phyloP scores from a whole-genome alignment of 1,140 invertebrate genomes.

The Ceratitis capitata region DNA sequence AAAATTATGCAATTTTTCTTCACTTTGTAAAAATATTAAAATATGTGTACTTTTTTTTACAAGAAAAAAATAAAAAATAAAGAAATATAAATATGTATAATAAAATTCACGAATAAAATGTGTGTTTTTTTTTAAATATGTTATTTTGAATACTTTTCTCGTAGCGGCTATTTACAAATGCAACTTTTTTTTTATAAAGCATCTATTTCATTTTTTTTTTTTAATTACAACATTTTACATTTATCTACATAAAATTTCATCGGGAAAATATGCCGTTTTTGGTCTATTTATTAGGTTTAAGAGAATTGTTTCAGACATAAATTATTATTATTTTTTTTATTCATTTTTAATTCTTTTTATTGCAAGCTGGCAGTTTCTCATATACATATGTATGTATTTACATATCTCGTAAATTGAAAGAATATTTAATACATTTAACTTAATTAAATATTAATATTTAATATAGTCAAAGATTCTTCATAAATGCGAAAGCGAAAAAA shows the following conservation, averaged over 20 bases:
- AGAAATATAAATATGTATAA: no score
- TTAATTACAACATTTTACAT: background rate
- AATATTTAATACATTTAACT: no score
- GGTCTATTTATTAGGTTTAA: background rate
- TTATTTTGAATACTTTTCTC: background rate
- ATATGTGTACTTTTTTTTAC: no score
- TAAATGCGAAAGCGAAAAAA: no score
- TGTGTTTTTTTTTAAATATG: background rate
- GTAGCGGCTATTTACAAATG: background rate
- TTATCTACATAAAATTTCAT: background rate
- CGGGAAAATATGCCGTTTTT: background rate
- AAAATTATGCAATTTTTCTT: no score
- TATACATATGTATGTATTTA: background rate
- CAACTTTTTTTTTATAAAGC: background rate
- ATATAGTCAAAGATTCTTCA: no score
- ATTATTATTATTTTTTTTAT: conserved; percentile 19
- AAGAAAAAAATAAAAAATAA: no score
- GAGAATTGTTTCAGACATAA: background rate
- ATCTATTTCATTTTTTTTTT: background rate
- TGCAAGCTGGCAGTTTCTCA: conserved; percentile 35
- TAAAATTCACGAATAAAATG: no score
- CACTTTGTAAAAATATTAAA: no score
- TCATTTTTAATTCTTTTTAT: background rate
- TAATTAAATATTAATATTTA: no score
- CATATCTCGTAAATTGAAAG: background rate